These are phyloP conservation scores for Toxotes lorentzi DNA, from an alignment of 2,797 vertebrate genomes.

Conservation along the genomic window DNA sequence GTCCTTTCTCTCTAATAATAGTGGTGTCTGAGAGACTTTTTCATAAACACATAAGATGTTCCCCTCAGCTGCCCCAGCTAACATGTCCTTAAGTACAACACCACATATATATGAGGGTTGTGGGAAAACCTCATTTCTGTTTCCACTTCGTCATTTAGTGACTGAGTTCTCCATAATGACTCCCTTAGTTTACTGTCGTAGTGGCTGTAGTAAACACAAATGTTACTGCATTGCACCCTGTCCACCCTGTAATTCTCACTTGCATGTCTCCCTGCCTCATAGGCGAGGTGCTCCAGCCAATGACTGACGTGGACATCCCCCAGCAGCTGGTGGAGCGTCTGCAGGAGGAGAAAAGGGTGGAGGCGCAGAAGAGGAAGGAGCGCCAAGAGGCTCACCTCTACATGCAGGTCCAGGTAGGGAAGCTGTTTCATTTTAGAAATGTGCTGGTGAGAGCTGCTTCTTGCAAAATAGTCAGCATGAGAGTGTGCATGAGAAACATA, in stretches of 20 bases:
- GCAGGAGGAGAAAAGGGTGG: slow-evolving; percentile 98
- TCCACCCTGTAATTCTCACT: neutral
- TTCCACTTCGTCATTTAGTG: neutral
- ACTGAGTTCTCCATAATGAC: neutral
- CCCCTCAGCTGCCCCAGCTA: neutral
- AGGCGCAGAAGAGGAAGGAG: slow-evolving; percentile 99
- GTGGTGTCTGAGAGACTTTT: neutral
- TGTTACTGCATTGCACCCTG: neutral
- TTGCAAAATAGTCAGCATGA: neutral
- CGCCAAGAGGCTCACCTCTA: slow-evolving; percentile 98
- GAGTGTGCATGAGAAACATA: neutral
- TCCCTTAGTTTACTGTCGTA: no score
- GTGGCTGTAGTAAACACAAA: neutral
- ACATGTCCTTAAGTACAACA: neutral
- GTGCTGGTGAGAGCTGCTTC: no score
- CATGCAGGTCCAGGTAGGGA: slow-evolving; percentile 91
- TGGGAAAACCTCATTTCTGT: neutral
- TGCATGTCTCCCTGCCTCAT: neutral
- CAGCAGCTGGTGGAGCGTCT: slow-evolving; percentile 97
- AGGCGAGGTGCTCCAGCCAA: slow-evolving; percentile 97
- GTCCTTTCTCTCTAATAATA: neutral
- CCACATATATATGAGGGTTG: neutral
- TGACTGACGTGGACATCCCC: slow-evolving; percentile 97
- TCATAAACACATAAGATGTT: neutral
- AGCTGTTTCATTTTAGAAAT: neutral